Evolutionary conservation across 2,113 vertebrate species (phyloP), one percentile per base, ranked within the genome.

Genomic region (Mesembrinibis cayennensis): DNA sequence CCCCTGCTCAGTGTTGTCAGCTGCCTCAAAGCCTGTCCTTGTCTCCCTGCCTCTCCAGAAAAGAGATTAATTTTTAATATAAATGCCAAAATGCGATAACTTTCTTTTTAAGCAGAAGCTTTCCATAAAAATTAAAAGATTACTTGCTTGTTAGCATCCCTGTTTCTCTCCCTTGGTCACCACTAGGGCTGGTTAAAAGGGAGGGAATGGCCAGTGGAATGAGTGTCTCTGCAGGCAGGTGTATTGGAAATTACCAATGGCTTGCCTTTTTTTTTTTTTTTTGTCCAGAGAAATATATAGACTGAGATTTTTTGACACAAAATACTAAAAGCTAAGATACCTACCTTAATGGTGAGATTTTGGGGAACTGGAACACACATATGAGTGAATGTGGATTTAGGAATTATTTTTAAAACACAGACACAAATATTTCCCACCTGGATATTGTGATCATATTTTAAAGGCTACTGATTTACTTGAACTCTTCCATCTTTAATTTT

Each of bases 141-240:
- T 11, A 26, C 20, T 4, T 58, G 27, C 50, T 71, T 2, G 1
- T 29, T n/a, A 15, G 32, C 16, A 55, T 76, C 13, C 25, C 32
- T 0, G 0, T 67, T 66, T 77, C 15, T 77, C 18, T 53, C 29
- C n/a, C 36, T n/a, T 23, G 47, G 45, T 16, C 32, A 12, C 16
- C 17, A 40, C 32, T 6, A 25, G 19, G 17, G 36, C 27, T 71
- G 32, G 16, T 40, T 70, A 7, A 58, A 56, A 50, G 15, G 11
- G 8, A 15, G 11, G 40, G 42, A 25, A 30, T 0, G 2, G 20
- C 22, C 10, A 10, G 32, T 1, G 1, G 15, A 26, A 18, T 1
- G 1, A 34, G 36, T 22, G 29, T 21, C n/a, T 63, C 26, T 70
- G 55, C 27, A 29, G 12, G 20, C 15, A 65, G 66, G 25, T 0